These are phyloP conservation scores for Neosilurus mollespiculum DNA, from an alignment of 2,797 vertebrate species.

Conservation along the genomic window DNA sequence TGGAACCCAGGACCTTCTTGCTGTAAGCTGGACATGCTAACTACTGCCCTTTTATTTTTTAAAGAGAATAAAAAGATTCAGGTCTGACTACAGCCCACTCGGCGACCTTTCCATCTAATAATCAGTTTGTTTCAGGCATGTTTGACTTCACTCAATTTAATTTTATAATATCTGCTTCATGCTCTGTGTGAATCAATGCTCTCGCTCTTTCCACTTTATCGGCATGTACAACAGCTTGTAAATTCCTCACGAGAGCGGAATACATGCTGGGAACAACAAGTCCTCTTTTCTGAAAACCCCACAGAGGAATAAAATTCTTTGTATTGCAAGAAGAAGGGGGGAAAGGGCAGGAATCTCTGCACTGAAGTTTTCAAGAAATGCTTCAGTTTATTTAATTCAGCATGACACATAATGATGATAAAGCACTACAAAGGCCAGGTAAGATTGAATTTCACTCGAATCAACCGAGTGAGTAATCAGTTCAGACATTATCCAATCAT, in stretches of 20 bases:
- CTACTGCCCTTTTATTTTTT: too few relatives aligned
- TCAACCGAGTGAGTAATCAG: slow-evolving; percentile 18
- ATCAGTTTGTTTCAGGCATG: slow-evolving; percentile 9
- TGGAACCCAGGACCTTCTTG: too few relatives aligned
- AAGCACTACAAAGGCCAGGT: slow-evolving; percentile 19
- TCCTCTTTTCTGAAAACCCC: slow-evolving; percentile 29
- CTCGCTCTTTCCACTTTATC: slow-evolving; percentile 34
- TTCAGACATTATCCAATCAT: slow-evolving; percentile 15
- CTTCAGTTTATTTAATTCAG: slow-evolving; percentile 13
- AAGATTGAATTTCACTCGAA: slow-evolving; percentile 7
- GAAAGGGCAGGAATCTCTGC: not conserved
- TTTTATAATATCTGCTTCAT: slow-evolving; percentile 27
- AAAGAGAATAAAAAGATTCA: not conserved
- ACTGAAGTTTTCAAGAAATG: not conserved
- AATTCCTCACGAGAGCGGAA: slow-evolving; percentile 32
- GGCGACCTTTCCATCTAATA: slow-evolving; percentile 2
- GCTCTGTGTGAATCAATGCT: slow-evolving; percentile 19
- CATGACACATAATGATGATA: slow-evolving; percentile 13
- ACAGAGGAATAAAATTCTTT: slow-evolving; percentile 21
- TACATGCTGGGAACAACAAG: slow-evolving; percentile 41
- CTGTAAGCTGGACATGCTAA: too few relatives aligned
- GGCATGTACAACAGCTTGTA: slow-evolving; percentile 37
- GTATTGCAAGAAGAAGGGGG: not conserved
- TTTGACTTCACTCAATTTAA: slow-evolving; percentile 34
- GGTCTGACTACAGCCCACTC: not conserved